Percentiles rank a stretch among this genome's conserved stretches.
Conservation (phyloP, 2,888 invertebrate genomes). For the Magallana nippona region DNA sequence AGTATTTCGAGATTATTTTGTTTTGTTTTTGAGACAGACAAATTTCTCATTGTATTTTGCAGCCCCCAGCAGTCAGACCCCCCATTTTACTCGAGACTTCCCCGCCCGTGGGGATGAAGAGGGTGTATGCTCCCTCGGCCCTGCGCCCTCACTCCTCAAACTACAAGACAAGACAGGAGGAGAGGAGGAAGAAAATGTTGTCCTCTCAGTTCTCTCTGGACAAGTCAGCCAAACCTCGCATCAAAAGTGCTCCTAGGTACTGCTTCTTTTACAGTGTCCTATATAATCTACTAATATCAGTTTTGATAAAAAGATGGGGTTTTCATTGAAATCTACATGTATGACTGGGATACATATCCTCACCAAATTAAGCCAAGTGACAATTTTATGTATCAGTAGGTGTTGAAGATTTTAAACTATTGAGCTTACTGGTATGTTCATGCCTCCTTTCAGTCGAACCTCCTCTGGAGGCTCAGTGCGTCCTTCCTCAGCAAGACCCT, state of each 20-base stretch:
- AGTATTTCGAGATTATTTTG: neutral
- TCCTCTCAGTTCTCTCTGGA: slow-evolving; percentile 54
- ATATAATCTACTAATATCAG: neutral
- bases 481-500: slow-evolving; percentile 48
- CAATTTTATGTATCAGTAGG: neutral
- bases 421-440: neutral
- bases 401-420: neutral
- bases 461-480: slow-evolving; percentile 53
- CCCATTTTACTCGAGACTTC: slow-evolving; percentile 57
- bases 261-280: neutral
- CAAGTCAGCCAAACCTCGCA: slow-evolving; percentile 55
- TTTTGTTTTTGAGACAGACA: neutral
- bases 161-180: slow-evolving; percentile 39
- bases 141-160: slow-evolving; percentile 43
- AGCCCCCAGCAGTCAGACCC: slow-evolving; percentile 35
- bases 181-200: slow-evolving; percentile 43
- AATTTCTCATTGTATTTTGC: neutral
- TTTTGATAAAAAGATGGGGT: neutral
- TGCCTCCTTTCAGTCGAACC: slow-evolving; percentile 44
- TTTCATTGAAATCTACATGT: too few relatives aligned
- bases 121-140: slow-evolving; percentile 65
- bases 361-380: neutral
- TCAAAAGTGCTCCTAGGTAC: slow-evolving; percentile 50
- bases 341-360: too few relatives aligned
- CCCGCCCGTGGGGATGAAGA: slow-evolving; percentile 70